Evolutionary conservation across 92 coral and sea anemone genomes (phyloP).

Genomic region (Palythoa caribaeorum): DNA sequence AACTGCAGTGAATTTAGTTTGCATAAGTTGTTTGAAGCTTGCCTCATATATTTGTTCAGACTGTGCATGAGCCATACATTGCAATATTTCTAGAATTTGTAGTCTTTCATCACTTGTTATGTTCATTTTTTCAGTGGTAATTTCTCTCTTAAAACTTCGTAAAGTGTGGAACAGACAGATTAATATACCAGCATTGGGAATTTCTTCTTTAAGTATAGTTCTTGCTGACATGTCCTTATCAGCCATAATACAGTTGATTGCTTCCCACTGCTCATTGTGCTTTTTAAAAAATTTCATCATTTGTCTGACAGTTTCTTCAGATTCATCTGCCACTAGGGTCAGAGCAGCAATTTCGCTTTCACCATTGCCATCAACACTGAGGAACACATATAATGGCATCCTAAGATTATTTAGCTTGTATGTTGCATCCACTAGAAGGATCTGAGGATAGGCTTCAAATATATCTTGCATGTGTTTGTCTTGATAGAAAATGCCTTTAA

Average conservation of each 20-base stretch:
- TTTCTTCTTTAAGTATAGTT: conserved; percentile 47
- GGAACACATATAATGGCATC: conserved; percentile 50
- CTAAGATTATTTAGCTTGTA: conserved; percentile 63
- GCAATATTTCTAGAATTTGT: conserved; percentile 55
- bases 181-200: conserved; percentile 50
- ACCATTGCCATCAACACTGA: conserved; percentile 52
- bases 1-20: conserved; percentile 40
- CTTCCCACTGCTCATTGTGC: conserved; percentile 38
- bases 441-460: too few relatives aligned
- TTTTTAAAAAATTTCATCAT: conserved; percentile 51
- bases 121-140: conserved; percentile 58
- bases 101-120: conserved; percentile 48
- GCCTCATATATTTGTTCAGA: conserved; percentile 34
- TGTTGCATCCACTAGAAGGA: too few relatives aligned
- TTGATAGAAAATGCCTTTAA: too few relatives aligned
- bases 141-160: conserved; percentile 50
- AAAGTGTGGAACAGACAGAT: conserved; percentile 60
- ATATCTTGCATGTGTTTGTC: too few relatives aligned
- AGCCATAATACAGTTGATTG: conserved; percentile 56
- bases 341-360: conserved; percentile 57
- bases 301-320: conserved; percentile 44
- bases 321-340: conserved; percentile 61
- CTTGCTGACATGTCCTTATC: conserved; percentile 65
- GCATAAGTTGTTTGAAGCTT: conserved; percentile 30
- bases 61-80: conserved; percentile 49